phyloP scores from a whole-genome alignment of 2,113 vertebrate species.

The Sylvia atricapilla region DNA sequence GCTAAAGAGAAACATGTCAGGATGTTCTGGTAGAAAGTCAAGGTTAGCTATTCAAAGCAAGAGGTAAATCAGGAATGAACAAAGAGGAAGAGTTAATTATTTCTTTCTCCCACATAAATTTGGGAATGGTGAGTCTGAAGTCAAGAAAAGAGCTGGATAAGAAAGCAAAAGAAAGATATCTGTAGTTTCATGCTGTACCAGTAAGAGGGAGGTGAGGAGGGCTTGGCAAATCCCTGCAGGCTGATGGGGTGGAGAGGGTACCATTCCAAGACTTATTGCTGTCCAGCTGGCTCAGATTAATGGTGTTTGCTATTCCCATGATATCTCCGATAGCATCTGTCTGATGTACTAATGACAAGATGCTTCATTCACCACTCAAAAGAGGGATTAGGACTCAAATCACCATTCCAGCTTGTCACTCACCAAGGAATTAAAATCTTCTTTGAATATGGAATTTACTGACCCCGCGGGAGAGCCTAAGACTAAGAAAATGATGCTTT shows the following conservation, averaged over 20 bases:
- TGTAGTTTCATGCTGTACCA: not conserved
- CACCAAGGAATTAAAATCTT: conserved; percentile 55
- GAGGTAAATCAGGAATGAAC: not conserved
- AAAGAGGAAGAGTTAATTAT: not conserved
- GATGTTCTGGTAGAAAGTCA: not conserved
- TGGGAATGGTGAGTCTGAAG: not conserved
- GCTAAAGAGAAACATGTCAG: not conserved
- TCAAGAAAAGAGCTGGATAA: not conserved
- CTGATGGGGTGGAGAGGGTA: not conserved
- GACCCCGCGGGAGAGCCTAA: not conserved
- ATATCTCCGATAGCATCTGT: not conserved
- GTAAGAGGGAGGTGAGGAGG: not conserved
- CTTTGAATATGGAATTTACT: conserved; percentile 53
- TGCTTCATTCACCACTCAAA: not conserved
- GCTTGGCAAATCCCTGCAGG: not conserved
- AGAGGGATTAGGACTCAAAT: conserved; percentile 29
- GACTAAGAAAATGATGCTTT: conserved; percentile 21
- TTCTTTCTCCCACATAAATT: rapidly evolving
- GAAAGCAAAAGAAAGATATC: not conserved
- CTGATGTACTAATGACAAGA: conserved; percentile 19
- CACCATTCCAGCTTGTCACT: conserved; percentile 28
- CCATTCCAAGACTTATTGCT: not conserved
- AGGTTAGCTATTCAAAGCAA: not conserved
- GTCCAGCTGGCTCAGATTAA: not conserved
- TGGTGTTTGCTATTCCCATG: conserved; percentile 15